Base-by-base conservation (phyloP, 2,113 vertebrate species). In the Morone saxatilis region DNA sequence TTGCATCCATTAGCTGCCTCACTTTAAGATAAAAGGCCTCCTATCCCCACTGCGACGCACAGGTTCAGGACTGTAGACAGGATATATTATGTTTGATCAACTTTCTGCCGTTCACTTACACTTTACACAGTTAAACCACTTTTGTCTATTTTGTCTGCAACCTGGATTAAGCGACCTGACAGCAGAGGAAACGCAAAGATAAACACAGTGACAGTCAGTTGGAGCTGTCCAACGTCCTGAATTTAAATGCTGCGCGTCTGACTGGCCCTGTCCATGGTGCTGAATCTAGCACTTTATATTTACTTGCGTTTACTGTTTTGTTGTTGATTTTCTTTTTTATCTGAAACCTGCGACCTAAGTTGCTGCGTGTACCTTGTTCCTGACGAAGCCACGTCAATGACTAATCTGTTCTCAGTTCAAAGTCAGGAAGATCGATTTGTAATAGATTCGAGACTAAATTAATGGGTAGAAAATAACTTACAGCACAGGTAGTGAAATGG, bases 1-100 rank as follows among this genome's bases (percentile, higher is more conserved):
- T 72, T 77, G 86, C 73, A 84, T 90, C 91, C 89, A 92, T 94
- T 93, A 94, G 89, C 84, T 59, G 78, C 80, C 54, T 77, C 78
- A 43, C 84, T 89, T 77, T 77, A 62, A 87, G 79, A 83, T 88
- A 89, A 91, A 90, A 90, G 83, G 79, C 86, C 84, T 80, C 47
- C 12, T 47, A 78, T 86, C 36, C 76, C 68, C 75, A 31, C 22
- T 51, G 83, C 62, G 81, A 86, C 77, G 40, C 65, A 4, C 72
- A 41, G 61, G 69, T 86, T 81, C 63, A 76, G 54, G 6, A 31
- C 70, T 68, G 63, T 31, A 82, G 48, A 72, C 69, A 63, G 80
- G 69, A 76, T 74, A 69, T 71, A 56, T 65, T 65, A 31, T 8
- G 14, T 57, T 63, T 51, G 61, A 83, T 77, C 60, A 83, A 60